phyloP scores from a whole-genome alignment of 1,140 invertebrate species.

The Bombus waltoni region DNA sequence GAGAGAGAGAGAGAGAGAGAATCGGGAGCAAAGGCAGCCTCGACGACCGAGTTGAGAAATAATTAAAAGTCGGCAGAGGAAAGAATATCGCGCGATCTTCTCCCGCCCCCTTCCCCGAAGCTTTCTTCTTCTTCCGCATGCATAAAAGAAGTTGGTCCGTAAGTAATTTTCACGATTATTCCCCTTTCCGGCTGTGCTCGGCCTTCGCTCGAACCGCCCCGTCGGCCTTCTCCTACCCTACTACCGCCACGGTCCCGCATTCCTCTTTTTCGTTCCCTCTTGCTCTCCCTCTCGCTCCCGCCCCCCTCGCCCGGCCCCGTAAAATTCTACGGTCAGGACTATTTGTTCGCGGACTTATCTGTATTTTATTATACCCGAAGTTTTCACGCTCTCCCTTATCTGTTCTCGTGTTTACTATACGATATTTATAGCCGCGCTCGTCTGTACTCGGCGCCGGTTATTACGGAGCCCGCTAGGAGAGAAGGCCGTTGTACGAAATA shows the following conservation, averaged over 20 bases:
- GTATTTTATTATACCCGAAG: conserved; percentile 72
- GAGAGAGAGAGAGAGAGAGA: too few species aligned
- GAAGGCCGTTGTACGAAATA: conserved; percentile 39
- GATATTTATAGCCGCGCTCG: conserved; percentile 70
- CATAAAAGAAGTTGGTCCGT: conserved; percentile 31
- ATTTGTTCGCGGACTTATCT: conserved; percentile 72
- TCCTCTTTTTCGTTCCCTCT: background rate
- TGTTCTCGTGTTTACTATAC: conserved; percentile 70
- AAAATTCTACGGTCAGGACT: conserved; percentile 64
- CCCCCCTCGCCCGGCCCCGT: conserved; percentile 14
- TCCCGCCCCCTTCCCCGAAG: background rate
- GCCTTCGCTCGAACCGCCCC: conserved; percentile 8
- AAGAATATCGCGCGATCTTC: conserved; percentile 17
- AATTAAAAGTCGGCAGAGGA: conserved; percentile 50
- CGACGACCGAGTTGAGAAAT: conserved; percentile 38
- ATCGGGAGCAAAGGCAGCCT: too few species aligned
- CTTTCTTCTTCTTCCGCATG: background rate
- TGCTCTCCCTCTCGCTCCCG: background rate
- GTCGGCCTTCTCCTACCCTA: too few species aligned
- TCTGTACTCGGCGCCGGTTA: conserved; percentile 66
- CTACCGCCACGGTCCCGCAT: background rate
- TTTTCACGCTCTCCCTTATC: conserved; percentile 71
- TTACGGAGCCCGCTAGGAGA: conserved; percentile 51
- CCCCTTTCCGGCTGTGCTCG: conserved; percentile 35
- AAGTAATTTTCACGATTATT: conserved; percentile 68